Conservation (phyloP, 2,113 vertebrate genomes). For the Halichoerus grypus region DNA sequence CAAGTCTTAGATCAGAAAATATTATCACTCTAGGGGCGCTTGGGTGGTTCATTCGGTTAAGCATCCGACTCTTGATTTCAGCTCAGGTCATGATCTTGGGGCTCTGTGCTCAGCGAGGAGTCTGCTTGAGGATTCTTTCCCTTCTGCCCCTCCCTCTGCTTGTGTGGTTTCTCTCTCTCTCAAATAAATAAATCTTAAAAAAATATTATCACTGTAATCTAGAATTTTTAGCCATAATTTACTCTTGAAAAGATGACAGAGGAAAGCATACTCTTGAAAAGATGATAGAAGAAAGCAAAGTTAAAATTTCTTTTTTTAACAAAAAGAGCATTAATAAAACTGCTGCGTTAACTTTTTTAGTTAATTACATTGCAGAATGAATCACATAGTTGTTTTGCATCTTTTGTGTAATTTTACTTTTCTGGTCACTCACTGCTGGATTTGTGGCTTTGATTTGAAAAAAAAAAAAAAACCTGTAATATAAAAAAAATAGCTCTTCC, state of each 20-base stretch:
- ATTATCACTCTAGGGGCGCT: background rate
- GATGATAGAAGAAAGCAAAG: background rate
- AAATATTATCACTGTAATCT: background rate
- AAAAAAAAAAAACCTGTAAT: background rate
- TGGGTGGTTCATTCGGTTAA: background rate
- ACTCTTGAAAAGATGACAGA: conserved; percentile 43
- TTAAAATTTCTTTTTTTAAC: conserved; percentile 25
- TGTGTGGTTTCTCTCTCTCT: background rate
- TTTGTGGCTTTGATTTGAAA: background rate
- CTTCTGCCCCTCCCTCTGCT: background rate
- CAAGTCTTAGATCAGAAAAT: background rate
- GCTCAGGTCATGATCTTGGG: background rate
- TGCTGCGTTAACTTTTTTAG: conserved; percentile 16
- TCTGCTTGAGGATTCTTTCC: background rate
- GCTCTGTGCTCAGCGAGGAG: background rate
- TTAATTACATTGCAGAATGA: conserved; percentile 29
- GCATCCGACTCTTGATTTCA: background rate
- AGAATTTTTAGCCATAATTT: conserved; percentile 39
- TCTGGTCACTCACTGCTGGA: background rate
- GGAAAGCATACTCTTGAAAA: conserved; percentile 35
- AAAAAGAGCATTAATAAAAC: background rate
- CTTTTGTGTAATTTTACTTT: conserved; percentile 33
- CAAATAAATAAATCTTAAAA: background rate
- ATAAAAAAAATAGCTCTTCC: background rate
- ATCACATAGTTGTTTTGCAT: conserved; percentile 12